These are phyloP conservation scores for Turritopsis dohrnii DNA, from an alignment of 30 jellyfish, hydroid and myxozoan species.

Conservation along the genomic window DNA sequence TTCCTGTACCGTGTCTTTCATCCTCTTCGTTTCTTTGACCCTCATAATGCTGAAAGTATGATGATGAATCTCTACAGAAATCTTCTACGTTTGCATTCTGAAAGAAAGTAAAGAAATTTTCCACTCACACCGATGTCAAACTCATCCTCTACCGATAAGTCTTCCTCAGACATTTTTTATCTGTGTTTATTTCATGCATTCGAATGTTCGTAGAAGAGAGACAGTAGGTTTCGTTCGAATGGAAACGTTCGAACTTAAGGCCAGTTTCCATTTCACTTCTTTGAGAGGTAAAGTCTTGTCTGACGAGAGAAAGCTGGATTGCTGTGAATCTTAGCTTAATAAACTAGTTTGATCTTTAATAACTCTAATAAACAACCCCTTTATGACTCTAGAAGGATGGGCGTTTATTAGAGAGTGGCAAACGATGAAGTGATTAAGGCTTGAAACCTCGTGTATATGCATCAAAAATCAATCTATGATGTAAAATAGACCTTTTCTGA, in stretches of 20 bases:
- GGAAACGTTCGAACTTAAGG: not conserved
- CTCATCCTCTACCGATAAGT: not conserved
- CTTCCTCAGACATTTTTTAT: conserved; percentile 17
- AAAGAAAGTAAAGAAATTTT: not conserved
- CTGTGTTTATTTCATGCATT: not conserved
- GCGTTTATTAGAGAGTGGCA: too few species aligned
- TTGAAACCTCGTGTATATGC: too few species aligned
- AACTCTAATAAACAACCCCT: too few species aligned
- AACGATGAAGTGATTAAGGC: too few species aligned
- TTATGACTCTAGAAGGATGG: too few species aligned
- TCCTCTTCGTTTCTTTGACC: conserved; percentile 84
- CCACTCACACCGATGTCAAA: conserved; percentile 13
- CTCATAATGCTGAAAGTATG: conserved; percentile 60
- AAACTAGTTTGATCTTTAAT: too few species aligned
- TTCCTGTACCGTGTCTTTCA: conserved; percentile 86
- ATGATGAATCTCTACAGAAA: not conserved
- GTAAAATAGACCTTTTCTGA: too few species aligned
- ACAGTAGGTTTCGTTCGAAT: not conserved
- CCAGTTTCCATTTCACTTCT: too few species aligned
- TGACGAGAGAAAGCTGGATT: too few species aligned
- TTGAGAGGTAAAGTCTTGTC: too few species aligned
- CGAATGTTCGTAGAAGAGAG: not conserved
- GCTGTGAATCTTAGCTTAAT: too few species aligned
- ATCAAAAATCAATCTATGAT: too few species aligned
- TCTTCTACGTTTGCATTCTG: not conserved